Evolutionary conservation across 2,888 invertebrate genomes (phyloP).

Genomic region (Xanthorhoe designata): DNA sequence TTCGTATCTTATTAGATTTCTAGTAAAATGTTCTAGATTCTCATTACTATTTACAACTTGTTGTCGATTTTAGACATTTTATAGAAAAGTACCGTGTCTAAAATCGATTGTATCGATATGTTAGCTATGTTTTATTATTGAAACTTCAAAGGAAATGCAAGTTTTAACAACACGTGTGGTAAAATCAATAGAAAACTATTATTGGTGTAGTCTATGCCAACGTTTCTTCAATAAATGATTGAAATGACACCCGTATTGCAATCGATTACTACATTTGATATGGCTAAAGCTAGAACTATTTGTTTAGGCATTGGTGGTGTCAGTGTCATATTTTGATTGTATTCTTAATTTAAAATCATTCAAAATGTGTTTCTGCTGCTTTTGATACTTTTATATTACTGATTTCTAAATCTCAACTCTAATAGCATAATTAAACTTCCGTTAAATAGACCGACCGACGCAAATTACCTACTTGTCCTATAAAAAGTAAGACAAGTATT

Average conservation of each 20-base stretch:
- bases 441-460: too few relatives aligned
- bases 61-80: not conserved
- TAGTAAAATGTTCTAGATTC: not conserved
- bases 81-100: not conserved
- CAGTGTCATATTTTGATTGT: not conserved
- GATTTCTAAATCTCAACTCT: too few relatives aligned
- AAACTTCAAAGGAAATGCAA: not conserved
- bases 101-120: not conserved
- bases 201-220: slow-evolving; percentile 5
- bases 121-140: not conserved
- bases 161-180: not conserved
- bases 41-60: not conserved
- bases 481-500: not conserved
- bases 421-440: too few relatives aligned
- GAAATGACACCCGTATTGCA: slow-evolving; percentile 11
- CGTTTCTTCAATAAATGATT: slow-evolving; percentile 15
- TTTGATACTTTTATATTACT: too few relatives aligned
- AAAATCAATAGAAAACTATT: slow-evolving; percentile 19
- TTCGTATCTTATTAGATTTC: not conserved
- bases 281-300: not conserved
- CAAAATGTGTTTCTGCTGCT: too few relatives aligned
- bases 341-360: not conserved
- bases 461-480: too few relatives aligned
- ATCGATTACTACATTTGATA: slow-evolving; percentile 8
- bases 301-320: not conserved